phyloP scores from a whole-genome alignment of 2,113 vertebrate species.

The Pantherophis guttatus region DNA sequence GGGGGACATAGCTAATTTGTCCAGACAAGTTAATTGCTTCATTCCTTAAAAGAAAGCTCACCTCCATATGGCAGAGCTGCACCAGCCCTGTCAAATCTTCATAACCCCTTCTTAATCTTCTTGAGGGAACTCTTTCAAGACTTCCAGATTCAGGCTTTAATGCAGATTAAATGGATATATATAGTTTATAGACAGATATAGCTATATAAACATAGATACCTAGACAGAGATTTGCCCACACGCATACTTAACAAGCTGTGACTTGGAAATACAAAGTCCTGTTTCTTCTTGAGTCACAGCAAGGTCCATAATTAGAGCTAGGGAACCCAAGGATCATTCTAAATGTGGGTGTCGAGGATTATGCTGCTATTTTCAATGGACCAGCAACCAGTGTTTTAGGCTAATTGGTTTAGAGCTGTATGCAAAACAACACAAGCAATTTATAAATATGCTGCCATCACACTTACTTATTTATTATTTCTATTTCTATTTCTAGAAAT shows the following conservation, averaged over 20 bases:
- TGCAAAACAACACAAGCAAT: background rate
- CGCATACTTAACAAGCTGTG: slow-evolving; percentile 9
- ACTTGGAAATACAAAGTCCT: slow-evolving; percentile 25
- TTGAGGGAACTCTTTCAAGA: slow-evolving; percentile 13
- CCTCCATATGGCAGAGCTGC: background rate
- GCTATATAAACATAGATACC: slow-evolving; percentile 4
- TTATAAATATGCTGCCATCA: slow-evolving; percentile 31
- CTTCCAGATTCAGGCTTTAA: slow-evolving; percentile 29
- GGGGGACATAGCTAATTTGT: rapidly evolving
- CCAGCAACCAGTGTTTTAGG: background rate
- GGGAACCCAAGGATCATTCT: slow-evolving; percentile 1
- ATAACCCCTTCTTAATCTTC: slow-evolving; percentile 3
- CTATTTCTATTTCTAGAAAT: too few species aligned
- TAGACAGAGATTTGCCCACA: background rate
- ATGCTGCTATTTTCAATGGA: background rate
- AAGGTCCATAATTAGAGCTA: slow-evolving; percentile 23
- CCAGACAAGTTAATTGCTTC: background rate
- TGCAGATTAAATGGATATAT: slow-evolving; percentile 35
- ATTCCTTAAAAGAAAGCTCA: background rate
- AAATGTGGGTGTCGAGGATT: background rate
- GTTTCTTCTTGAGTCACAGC: slow-evolving; percentile 7
- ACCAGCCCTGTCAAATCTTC: background rate
- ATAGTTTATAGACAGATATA: slow-evolving; percentile 17
- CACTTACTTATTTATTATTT: too few species aligned
- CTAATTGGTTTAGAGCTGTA: background rate